phyloP scores from a whole-genome alignment of 2,797 vertebrate genomes.

The Lacerta bilineata region DNA sequence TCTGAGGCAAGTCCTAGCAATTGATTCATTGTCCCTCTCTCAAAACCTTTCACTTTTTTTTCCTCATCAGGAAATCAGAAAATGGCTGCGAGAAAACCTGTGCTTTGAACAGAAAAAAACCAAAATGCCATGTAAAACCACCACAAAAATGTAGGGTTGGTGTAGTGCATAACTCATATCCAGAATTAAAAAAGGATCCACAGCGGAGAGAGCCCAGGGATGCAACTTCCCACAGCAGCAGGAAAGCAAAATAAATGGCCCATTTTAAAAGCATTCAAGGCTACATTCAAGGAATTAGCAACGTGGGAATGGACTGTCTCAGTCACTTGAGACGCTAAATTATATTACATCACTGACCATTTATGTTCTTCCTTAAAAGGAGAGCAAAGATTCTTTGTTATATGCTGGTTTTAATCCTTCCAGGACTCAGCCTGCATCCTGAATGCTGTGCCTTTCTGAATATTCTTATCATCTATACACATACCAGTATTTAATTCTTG shows the following conservation, averaged over 20 bases:
- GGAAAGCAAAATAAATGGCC: background rate
- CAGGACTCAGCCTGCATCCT: background rate
- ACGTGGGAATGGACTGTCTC: background rate
- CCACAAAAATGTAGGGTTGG: background rate
- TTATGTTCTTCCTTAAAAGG: conserved; percentile 3
- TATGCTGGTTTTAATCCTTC: background rate
- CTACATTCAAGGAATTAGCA: background rate
- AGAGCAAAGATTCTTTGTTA: background rate
- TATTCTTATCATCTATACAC: background rate
- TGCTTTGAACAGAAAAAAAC: background rate
- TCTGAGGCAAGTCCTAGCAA: background rate
- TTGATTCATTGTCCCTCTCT: background rate
- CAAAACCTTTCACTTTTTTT: conserved; percentile 5
- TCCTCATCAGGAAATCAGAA: conserved; percentile 5
- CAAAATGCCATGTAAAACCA: background rate
- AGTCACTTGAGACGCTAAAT: background rate
- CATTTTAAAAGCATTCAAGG: background rate
- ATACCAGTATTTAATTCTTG: background rate
- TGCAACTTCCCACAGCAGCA: background rate
- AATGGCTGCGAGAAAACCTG: background rate
- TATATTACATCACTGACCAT: background rate
- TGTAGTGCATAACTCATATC: background rate
- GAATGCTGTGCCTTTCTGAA: background rate
- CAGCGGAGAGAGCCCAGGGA: background rate
- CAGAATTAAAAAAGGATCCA: background rate